Evolutionary conservation across 1,140 invertebrate species (phyloP).

Genomic region (Periplaneta americana): DNA sequence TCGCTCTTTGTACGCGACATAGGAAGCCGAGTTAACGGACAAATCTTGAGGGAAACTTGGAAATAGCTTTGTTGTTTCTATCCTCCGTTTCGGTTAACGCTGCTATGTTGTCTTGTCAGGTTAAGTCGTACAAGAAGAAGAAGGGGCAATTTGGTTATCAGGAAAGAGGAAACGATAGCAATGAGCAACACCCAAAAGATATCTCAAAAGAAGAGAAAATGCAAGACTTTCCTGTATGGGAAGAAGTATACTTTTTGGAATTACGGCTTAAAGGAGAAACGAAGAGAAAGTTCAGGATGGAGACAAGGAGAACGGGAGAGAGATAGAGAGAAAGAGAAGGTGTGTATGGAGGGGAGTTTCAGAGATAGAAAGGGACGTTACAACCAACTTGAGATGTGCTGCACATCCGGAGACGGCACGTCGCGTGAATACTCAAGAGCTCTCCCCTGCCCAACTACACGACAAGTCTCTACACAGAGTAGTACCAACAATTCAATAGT

Average conservation of each 20-base stretch:
- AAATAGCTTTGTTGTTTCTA: background rate
- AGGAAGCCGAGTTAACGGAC: background rate
- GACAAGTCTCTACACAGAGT: background rate
- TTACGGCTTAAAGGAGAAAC: background rate
- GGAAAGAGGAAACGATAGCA: background rate
- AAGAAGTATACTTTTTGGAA: background rate
- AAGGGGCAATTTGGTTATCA: background rate
- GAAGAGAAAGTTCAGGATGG: background rate
- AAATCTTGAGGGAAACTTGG: background rate
- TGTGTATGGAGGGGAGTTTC: background rate
- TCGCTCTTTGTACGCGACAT: background rate
- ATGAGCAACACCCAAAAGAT: background rate
- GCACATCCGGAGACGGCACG: background rate
- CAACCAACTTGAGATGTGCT: slow-evolving; percentile 9
- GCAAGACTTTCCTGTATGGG: background rate
- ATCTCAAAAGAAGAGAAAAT: background rate
- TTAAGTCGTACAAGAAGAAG: background rate
- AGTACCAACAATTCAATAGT: slow-evolving; percentile 11
- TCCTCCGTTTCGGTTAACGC: background rate
- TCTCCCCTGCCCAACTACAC: background rate
- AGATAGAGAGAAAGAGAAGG: background rate
- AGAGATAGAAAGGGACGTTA: background rate
- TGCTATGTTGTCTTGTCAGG: background rate
- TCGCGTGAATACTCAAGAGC: slow-evolving; percentile 6
- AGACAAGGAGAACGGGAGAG: background rate